Evolutionary conservation across 2,797 vertebrate species (phyloP), one percentile per base, ranked within the genome.

Genomic region (Helicolenus hilgendorfi): DNA sequence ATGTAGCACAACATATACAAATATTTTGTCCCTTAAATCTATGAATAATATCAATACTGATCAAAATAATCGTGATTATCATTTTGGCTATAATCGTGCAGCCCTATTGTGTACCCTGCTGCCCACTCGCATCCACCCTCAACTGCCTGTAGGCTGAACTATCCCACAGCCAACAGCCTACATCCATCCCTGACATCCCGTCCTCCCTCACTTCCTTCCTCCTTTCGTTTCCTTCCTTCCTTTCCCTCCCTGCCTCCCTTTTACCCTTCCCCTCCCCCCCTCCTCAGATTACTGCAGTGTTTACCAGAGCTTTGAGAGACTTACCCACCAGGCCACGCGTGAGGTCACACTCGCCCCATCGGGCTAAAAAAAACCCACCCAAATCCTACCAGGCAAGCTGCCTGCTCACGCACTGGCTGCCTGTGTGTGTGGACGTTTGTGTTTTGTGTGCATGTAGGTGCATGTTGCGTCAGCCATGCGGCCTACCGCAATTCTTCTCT

Each of bases 251-350:
- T 53, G 5, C 38, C 55, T n/a, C 5, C 64, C 33, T 24, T 41
- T 35, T 9, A 18, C 71, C 75, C 77, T 24, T 4, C 56, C 55
- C 27, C 15, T 45, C 41, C 81, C 80, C 24, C 83, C 79, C 87
- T 88, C 84, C 88, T 83, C 92, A 95, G 94, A 95, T 96, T 96
- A 96, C 94, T 92, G 95, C 95, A 88, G 93, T 96, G 94, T 95
- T 96, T 95, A 96, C 87, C 83, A 86, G 91, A 94, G 95, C 94
- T 96, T 95, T 96, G 89, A 94, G 84, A 96, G 94, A 96, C 96
- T 96, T 96, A 97, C 94, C 95, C 94, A 93, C 91, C 77, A 90
- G 93, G 94, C 94, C 92, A 94, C 86, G 90, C 92, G 92, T 94
- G 91, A 95, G 94, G 93, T 96, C 95, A 96, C 85, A 92, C 88